phyloP scores from a whole-genome alignment of 2,797 vertebrate genomes.

The Coregonus suidteri region DNA sequence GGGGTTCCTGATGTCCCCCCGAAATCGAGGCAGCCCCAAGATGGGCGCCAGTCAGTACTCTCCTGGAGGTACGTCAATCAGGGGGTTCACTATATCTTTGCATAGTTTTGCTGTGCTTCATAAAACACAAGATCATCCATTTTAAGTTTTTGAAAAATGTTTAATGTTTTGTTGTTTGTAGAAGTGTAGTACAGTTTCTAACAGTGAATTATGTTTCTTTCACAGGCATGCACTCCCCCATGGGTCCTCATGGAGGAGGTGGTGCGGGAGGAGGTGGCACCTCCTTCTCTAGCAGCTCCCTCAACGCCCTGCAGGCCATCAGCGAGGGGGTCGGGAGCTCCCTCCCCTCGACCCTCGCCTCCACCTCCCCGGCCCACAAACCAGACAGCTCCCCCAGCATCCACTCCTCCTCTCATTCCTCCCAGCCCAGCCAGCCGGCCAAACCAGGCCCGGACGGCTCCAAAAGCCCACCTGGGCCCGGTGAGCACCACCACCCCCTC shows the following conservation, averaged over 20 bases:
- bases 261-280: constrained; percentile 78
- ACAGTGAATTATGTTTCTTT: neutral
- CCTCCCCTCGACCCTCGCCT: constrained; percentile 87
- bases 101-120: neutral
- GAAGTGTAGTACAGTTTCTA: neutral
- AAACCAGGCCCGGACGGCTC: constrained; percentile 77
- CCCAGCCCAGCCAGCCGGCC: constrained; percentile 73
- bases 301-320: constrained; percentile 96
- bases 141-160: neutral
- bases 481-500: constrained; percentile 65
- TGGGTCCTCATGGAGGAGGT: constrained; percentile 80
- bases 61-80: constrained; percentile 83
- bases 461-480: constrained; percentile 80
- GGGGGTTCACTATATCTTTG: neutral
- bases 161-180: neutral
- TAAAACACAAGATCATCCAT: neutral
- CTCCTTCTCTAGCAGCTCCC: constrained; percentile 94
- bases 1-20: constrained; percentile 89
- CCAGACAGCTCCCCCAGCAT: constrained; percentile 88
- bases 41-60: constrained; percentile 92
- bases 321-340: constrained; percentile 96
- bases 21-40: constrained; percentile 93
- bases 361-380: constrained; percentile 87
- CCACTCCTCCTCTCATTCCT: constrained; percentile 84
- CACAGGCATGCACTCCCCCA: constrained; percentile 90